phyloP scores from a whole-genome alignment of 2,888 invertebrate species.

The Campaea margaritaria region DNA sequence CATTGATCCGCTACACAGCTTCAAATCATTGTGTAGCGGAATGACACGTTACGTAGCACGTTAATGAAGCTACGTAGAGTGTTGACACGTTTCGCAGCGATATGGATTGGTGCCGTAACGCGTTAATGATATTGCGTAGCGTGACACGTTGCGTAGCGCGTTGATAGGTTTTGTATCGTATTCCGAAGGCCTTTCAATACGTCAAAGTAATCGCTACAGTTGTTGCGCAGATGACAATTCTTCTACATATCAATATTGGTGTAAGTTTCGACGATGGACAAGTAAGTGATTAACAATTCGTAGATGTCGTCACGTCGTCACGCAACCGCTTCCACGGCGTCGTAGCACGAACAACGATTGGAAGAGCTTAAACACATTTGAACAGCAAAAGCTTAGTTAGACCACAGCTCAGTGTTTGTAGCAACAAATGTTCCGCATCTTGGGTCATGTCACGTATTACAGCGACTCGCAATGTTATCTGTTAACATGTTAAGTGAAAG shows the following conservation, averaged over 20 bases:
- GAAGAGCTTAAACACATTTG: constrained; percentile 40
- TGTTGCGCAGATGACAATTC: neutral
- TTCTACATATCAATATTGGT: neutral
- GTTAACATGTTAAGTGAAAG: no score
- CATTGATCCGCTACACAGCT: neutral
- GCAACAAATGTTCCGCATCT: no score
- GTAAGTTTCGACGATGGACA: neutral
- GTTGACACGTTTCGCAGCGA: neutral
- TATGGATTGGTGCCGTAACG: no score
- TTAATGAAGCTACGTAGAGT: neutral
- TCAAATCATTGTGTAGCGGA: neutral
- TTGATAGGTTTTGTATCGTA: neutral
- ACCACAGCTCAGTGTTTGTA: no score
- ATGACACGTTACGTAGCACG: neutral
- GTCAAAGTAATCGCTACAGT: no score
- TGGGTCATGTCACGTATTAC: no score
- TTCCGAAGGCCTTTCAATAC: no score
- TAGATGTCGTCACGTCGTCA: constrained; percentile 44
- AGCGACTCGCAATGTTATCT: no score
- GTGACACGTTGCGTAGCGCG: neutral
- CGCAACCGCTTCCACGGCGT: constrained; percentile 42
- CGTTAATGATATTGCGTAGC: no score
- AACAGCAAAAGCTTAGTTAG: constrained; percentile 1
- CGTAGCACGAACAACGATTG: constrained; percentile 42
- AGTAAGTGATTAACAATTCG: constrained; percentile 23